Percentiles rank a stretch among this genome's conserved stretches.
These are phyloP conservation scores for Vidua chalybeata DNA, from an alignment of 2,113 vertebrate species.

Conservation along the genomic window DNA sequence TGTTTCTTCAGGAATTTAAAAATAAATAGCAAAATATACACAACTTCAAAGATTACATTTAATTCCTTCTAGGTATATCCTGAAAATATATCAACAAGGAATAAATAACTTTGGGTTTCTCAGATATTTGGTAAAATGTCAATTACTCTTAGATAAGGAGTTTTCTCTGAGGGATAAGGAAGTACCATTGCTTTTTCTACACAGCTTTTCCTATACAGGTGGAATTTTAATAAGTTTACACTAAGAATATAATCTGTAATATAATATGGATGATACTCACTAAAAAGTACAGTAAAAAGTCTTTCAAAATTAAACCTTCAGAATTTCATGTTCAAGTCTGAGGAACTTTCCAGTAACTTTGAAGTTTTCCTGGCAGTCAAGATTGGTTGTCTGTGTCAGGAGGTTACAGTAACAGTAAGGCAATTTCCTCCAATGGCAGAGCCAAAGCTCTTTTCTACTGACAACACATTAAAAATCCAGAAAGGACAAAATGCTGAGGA, in stretches of 20 bases:
- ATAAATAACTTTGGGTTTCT: constrained; percentile 62
- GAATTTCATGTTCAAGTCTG: not conserved
- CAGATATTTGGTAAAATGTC: constrained; percentile 53
- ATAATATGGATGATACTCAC: rapidly evolving
- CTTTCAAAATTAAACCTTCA: not conserved
- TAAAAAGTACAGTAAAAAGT: not conserved
- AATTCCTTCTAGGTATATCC: constrained; percentile 13
- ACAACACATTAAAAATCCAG: not conserved
- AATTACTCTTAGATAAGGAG: not conserved
- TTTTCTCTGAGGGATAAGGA: constrained; percentile 12
- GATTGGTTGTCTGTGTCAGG: not conserved
- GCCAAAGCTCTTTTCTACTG: not conserved
- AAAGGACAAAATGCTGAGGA: not conserved
- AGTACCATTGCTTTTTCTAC: constrained; percentile 15
- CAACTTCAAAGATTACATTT: constrained; percentile 17
- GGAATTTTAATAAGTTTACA: not conserved
- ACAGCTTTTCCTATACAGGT: constrained; percentile 3
- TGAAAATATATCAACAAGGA: constrained; percentile 22
- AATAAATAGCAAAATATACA: constrained; percentile 70
- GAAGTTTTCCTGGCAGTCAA: not conserved
- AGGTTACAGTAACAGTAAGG: not conserved
- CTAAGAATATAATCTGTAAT: not conserved
- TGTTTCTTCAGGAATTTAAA: constrained; percentile 32
- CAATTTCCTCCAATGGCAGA: not conserved
- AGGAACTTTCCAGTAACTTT: not conserved